phyloP scores from a whole-genome alignment of 2,113 vertebrate species.

The Erythrocebus patas region DNA sequence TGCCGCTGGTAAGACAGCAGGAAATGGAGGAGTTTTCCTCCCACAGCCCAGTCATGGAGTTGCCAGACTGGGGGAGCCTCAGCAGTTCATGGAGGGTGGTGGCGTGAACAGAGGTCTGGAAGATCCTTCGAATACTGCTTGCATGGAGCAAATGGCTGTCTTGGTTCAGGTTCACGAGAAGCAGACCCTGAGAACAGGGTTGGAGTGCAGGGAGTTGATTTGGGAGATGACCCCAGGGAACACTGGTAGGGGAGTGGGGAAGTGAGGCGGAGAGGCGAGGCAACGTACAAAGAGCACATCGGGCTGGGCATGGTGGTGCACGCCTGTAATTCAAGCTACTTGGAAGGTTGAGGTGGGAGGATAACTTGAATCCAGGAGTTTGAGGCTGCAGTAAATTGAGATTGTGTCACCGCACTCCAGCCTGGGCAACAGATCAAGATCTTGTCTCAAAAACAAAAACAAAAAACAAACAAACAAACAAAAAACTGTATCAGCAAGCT shows the following conservation, averaged over 20 bases:
- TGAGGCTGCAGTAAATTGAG: too few species aligned
- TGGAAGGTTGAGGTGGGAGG: too few species aligned
- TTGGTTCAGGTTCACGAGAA: not conserved
- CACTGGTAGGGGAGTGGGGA: not conserved
- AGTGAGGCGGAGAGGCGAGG: not conserved
- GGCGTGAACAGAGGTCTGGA: not conserved
- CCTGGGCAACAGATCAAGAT: too few species aligned
- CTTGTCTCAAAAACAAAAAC: too few species aligned
- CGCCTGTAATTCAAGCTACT: too few species aligned
- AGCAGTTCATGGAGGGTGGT: not conserved
- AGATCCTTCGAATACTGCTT: not conserved
- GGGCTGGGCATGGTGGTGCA: not conserved
- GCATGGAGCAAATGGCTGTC: not conserved
- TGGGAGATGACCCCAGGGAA: not conserved
- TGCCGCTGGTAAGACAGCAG: not conserved
- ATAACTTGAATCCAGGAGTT: too few species aligned
- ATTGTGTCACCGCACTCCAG: too few species aligned
- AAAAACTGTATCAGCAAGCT: too few species aligned
- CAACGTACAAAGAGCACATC: not conserved
- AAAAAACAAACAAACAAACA: too few species aligned
- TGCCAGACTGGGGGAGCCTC: not conserved
- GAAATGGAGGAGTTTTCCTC: not conserved
- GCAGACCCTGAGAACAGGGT: not conserved
- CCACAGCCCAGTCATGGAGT: not conserved
- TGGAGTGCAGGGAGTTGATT: not conserved